phyloP scores from a whole-genome alignment of 2,888 invertebrate genomes.

The Candidula unifasciata region DNA sequence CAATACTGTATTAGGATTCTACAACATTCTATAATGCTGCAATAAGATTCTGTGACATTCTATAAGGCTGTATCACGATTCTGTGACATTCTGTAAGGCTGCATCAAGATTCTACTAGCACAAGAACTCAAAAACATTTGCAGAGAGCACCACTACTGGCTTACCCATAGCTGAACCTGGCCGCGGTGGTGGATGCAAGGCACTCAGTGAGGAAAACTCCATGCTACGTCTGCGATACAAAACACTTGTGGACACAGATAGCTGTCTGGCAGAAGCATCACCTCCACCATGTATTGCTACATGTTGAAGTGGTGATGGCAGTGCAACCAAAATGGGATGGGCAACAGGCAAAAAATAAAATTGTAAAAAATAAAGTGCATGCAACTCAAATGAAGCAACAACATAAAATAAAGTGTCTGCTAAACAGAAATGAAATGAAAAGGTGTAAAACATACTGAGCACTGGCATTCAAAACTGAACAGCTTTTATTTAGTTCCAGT shows the following conservation, averaged over 20 bases:
- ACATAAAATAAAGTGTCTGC: not conserved
- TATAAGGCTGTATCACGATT: too few species aligned
- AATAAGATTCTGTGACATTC: too few species aligned
- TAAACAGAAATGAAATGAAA: slow-evolving; percentile 2
- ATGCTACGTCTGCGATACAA: slow-evolving; percentile 71
- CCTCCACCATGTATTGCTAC: slow-evolving; percentile 61
- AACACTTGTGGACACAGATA: slow-evolving; percentile 71
- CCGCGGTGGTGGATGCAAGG: slow-evolving; percentile 60
- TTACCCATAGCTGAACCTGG: slow-evolving; percentile 72
- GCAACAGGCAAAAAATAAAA: slow-evolving; percentile 26
- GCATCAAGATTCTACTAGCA: too few species aligned
- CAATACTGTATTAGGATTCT: too few species aligned
- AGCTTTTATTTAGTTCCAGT: too few species aligned
- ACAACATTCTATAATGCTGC: too few species aligned
- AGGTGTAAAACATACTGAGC: slow-evolving; percentile 1
- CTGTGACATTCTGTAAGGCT: too few species aligned
- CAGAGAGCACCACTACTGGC: slow-evolving; percentile 41
- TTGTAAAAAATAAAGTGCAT: slow-evolving; percentile 37
- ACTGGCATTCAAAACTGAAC: slow-evolving; percentile 12
- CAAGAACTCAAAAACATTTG: too few species aligned
- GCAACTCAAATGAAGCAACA: slow-evolving; percentile 55
- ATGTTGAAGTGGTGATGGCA: slow-evolving; percentile 4
- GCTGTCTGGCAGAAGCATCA: slow-evolving; percentile 67
- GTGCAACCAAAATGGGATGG: not conserved
- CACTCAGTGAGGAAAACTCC: slow-evolving; percentile 67